Conservation (phyloP, 1,140 invertebrate species). For the Mylabris phalerata region DNA sequence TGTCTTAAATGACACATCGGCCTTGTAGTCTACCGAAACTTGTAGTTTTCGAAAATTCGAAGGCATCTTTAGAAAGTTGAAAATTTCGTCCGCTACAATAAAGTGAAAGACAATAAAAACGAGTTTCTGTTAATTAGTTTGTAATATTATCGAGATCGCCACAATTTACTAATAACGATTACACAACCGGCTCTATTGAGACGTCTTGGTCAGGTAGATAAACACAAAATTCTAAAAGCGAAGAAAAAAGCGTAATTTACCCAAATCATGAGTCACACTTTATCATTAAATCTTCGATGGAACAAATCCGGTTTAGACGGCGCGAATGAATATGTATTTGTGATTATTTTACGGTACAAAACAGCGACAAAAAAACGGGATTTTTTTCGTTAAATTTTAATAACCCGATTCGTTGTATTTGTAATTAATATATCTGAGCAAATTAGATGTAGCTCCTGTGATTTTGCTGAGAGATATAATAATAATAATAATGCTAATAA, state of each 20-base stretch:
- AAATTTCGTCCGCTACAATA: too few relatives aligned
- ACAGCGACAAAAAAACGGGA: too few relatives aligned
- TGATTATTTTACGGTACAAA: too few relatives aligned
- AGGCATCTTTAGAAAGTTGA: too few relatives aligned
- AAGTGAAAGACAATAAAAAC: too few relatives aligned
- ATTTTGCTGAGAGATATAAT: conserved; percentile 39
- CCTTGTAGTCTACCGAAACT: conserved; percentile 28
- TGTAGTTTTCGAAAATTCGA: conserved; percentile 10
- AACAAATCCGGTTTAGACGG: too few relatives aligned
- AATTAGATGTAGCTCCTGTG: conserved; percentile 38
- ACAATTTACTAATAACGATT: not conserved
- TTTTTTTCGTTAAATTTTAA: too few relatives aligned
- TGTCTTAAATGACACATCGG: conserved; percentile 28
- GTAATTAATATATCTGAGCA: conserved; percentile 38
- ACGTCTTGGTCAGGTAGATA: conserved; percentile 7
- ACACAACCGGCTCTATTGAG: conserved; percentile 2
- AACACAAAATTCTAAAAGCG: conserved; percentile 6
- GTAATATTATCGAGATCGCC: conserved; percentile 9
- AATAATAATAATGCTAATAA: conserved; percentile 27
- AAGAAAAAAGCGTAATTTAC: conserved; percentile 17
- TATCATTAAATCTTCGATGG: too few relatives aligned
- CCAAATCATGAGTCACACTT: conserved; percentile 6
- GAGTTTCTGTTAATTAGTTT: too few relatives aligned
- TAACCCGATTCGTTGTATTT: not conserved
- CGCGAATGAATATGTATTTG: too few relatives aligned